Conservation (phyloP, 1,140 invertebrate genomes). For the Helicoverpa zea region DNA sequence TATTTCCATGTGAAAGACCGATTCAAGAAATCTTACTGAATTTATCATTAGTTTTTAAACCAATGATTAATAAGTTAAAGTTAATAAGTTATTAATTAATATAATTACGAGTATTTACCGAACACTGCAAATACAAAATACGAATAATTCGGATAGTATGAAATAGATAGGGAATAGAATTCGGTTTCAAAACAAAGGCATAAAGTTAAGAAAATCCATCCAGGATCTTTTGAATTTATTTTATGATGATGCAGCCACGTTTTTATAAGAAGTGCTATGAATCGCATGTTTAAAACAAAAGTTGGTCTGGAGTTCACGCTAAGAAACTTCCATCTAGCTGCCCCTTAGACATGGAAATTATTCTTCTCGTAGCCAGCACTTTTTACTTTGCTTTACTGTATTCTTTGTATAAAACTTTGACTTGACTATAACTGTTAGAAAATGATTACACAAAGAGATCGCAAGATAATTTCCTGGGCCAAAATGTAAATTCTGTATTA, state of each 20-base stretch:
- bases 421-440: too few species aligned
- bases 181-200: neutral
- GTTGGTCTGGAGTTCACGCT: neutral
- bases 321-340: neutral
- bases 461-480: too few species aligned
- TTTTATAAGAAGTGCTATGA: conserved; percentile 5
- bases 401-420: too few species aligned
- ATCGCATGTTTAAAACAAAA: conserved; percentile 26
- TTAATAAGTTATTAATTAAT: too few species aligned
- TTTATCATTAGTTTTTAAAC: too few species aligned
- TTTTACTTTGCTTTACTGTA: too few species aligned
- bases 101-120: neutral
- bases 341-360: conserved; percentile 15
- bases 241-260: neutral
- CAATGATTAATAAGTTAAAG: too few species aligned
- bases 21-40: too few species aligned
- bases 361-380: too few species aligned
- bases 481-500: too few species aligned
- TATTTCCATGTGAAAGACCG: too few species aligned
- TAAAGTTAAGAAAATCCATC: neutral
- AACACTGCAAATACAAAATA: neutral
- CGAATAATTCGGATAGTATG: neutral
- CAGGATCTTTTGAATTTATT: neutral
- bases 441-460: too few species aligned
- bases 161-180: neutral